phyloP scores from a whole-genome alignment of 2,797 vertebrate genomes.

The Brachymystax lenok region DNA sequence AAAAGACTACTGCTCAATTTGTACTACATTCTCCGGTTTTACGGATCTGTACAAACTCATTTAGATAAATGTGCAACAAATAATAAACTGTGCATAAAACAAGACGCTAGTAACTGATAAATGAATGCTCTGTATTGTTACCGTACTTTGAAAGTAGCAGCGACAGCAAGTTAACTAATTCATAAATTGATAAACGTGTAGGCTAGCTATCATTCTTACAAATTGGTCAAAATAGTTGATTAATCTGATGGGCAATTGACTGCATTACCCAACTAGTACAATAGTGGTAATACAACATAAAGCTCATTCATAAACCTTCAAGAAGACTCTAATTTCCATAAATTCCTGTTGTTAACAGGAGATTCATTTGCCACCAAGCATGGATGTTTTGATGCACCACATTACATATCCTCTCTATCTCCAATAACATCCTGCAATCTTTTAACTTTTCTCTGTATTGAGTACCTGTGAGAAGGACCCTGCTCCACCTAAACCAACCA shows the following conservation, averaged over 20 bases:
- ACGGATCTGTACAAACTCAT: neutral
- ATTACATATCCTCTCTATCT: neutral
- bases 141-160: constrained; percentile 1
- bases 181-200: constrained; percentile 3
- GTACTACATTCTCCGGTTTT: constrained; percentile 61
- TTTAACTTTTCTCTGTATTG: neutral
- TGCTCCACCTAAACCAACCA: constrained; percentile 6
- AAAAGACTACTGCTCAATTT: neutral
- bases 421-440: neutral
- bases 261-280: neutral
- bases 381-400: neutral
- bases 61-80: constrained; percentile 20
- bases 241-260: neutral
- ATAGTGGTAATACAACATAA: constrained; percentile 1
- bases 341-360: neutral
- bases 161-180: constrained; percentile 4
- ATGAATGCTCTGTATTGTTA: neutral
- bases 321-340: neutral
- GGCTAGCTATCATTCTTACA: too few relatives aligned
- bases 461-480: neutral
- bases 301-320: neutral
- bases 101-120: neutral
- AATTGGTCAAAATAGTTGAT: neutral
- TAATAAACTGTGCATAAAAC: constrained; percentile 21
- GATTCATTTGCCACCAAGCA: neutral